phyloP scores from a whole-genome alignment of 1,140 invertebrate genomes.

The Bursaphelenchus mucronatus region DNA sequence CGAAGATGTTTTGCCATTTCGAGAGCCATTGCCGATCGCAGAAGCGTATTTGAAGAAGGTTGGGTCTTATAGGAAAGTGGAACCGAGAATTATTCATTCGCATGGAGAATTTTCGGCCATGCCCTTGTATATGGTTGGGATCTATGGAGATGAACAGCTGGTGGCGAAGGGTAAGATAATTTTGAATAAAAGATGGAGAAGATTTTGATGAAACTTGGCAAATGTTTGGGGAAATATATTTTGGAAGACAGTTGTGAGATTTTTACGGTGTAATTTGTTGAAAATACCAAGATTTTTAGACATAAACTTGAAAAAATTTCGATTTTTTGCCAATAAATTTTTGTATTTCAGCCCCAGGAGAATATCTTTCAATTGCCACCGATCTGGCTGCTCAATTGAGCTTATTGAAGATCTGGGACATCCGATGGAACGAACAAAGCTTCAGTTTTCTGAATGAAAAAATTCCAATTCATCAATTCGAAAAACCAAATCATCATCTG shows the following conservation, averaged over 20 bases:
- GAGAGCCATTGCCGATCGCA: conserved; percentile 46
- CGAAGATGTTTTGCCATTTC: conserved; percentile 54
- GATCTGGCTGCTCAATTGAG: conserved; percentile 55
- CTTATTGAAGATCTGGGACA: conserved; percentile 46
- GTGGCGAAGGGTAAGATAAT: conserved; percentile 46
- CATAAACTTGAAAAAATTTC: background rate
- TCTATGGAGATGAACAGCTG: conserved; percentile 47
- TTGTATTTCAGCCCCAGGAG: conserved; percentile 45
- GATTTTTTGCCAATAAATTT: conserved; percentile 3
- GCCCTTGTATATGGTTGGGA: conserved; percentile 55
- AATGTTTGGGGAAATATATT: background rate
- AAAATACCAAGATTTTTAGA: background rate
- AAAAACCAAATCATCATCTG: conserved; percentile 35
- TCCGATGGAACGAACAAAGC: conserved; percentile 25
- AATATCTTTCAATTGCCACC: conserved; percentile 48
- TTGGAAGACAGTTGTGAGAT: background rate
- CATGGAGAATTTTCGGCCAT: conserved; percentile 40
- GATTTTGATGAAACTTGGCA: background rate
- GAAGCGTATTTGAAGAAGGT: conserved; percentile 41
- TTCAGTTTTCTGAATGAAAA: conserved; percentile 29
- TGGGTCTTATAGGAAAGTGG: conserved; percentile 34
- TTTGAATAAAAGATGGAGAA: background rate
- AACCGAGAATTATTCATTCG: conserved; percentile 43
- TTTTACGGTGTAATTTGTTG: conserved; percentile 1
- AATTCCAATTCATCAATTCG: conserved; percentile 10